Evolutionary conservation across 1,140 invertebrate genomes (phyloP), one percentile per base, ranked within the genome.

Genomic region (Lepidotrigona ventralis): DNA sequence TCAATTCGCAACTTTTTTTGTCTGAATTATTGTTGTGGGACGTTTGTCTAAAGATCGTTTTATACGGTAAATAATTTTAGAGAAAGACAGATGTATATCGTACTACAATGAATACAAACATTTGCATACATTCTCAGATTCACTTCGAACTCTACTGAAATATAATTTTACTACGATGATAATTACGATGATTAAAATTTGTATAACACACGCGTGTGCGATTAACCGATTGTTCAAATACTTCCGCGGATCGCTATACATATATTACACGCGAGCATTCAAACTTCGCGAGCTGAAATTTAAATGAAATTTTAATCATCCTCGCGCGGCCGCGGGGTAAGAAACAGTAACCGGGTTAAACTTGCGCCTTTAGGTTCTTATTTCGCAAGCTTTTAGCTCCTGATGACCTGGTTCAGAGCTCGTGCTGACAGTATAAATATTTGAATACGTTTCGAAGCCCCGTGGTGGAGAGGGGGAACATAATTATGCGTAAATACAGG

Each of bases 241-340:
- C 33, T 33, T 33, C 2, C 33, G 33, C 33, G 33, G 33, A 33
- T 33, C 33, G 4, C 33, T 33, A 33, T 33, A 33, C 33, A 33
- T 46, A 46, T 46, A 46, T 60, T 3, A 21, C 29, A n/a, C 29
- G 8, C 23, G 51, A 58, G 15, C 19, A 58, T n/a, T 51, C 8
- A 9, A 26, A 14, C 17, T n/a, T 15, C 6, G 23, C 2, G 17
- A 70, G 26, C 26, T 70, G 54, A 79, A 70, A 79, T 79, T 79
- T 70, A 39, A 79, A 39, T n/a, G n/a, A 72, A 58, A 19, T n/a
- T n/a, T 70, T 29, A 63, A 72, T 71, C 39, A 60, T 60, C 51
- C 51, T 71, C 46, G 26, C n/a, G 19, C 21, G 29, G 14, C 8
- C 21, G 64, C 23, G 58, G 29, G 4, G 51, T 29, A 23, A 39